These are phyloP conservation scores for Philhelius pedissequus DNA, from an alignment of 2,888 invertebrate species.

Conservation along the genomic window DNA sequence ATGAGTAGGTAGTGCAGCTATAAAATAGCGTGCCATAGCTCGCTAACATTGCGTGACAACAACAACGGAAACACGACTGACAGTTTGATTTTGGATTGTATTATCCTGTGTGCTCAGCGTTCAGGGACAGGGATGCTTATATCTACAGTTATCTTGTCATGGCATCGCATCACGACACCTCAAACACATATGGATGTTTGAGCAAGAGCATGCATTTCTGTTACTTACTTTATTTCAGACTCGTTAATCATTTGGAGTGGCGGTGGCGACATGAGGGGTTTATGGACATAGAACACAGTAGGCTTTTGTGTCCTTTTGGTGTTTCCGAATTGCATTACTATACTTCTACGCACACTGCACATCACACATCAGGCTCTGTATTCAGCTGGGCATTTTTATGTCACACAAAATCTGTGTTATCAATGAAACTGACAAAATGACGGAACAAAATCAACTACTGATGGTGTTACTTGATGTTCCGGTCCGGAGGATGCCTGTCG, in stretches of 20 bases:
- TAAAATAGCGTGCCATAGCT: not conserved
- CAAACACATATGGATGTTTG: not conserved
- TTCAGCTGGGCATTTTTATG: not conserved
- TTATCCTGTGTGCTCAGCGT: slow-evolving; percentile 32
- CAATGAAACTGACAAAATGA: slow-evolving; percentile 48
- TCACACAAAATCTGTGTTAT: slow-evolving; percentile 36
- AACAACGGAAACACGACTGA: slow-evolving; percentile 20
- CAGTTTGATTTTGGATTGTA: slow-evolving; percentile 26
- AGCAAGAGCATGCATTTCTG: slow-evolving; percentile 21
- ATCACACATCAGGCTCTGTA: too few relatives aligned
- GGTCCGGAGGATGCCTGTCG: not conserved
- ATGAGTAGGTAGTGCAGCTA: slow-evolving; percentile 33
- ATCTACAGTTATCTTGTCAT: slow-evolving; percentile 21
- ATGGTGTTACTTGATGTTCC: not conserved
- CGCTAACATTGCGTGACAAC: slow-evolving; percentile 47
- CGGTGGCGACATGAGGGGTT: not conserved
- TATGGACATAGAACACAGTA: not conserved
- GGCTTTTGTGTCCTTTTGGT: slow-evolving; percentile 11
- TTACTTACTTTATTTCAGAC: slow-evolving; percentile 54
- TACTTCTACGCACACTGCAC: too few relatives aligned
- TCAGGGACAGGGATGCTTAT: too few relatives aligned
- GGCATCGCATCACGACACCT: slow-evolving; percentile 3
- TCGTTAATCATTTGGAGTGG: slow-evolving; percentile 48
- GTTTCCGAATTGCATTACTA: slow-evolving; percentile 38
- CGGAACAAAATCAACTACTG: slow-evolving; percentile 9